These are phyloP conservation scores for Silurus meridionalis DNA, from an alignment of 2,113 vertebrate genomes.

Conservation along the genomic window DNA sequence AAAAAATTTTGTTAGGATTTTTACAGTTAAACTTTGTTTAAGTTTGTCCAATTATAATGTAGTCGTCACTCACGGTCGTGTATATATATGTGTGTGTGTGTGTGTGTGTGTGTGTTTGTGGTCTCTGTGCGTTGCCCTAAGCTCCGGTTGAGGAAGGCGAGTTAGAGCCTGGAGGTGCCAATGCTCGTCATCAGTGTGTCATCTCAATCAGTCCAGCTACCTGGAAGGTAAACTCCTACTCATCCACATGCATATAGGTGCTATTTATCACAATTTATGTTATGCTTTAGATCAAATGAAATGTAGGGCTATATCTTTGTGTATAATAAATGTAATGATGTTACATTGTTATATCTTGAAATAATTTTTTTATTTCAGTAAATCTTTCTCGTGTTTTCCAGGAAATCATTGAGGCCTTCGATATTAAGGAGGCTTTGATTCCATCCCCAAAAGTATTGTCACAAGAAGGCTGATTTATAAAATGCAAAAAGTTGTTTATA, in stretches of 20 bases:
- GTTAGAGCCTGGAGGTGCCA: slow-evolving; percentile 54
- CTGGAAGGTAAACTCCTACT: slow-evolving; percentile 65
- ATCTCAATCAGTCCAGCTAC: slow-evolving; percentile 64
- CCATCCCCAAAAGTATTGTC: slow-evolving; percentile 32
- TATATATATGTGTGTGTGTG: slow-evolving; percentile 8
- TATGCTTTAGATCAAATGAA: neutral
- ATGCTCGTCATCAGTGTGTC: slow-evolving; percentile 69
- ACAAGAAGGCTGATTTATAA: slow-evolving; percentile 32
- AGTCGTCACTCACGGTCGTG: neutral
- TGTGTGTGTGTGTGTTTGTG: slow-evolving; percentile 18
- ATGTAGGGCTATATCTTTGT: neutral
- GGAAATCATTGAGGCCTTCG: slow-evolving; percentile 69
- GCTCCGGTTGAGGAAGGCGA: slow-evolving; percentile 69
- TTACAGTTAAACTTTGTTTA: neutral
- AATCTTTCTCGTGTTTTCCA: slow-evolving; percentile 40
- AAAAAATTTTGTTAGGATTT: neutral
- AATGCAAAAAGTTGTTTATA: neutral
- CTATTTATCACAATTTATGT: neutral
- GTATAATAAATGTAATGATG: neutral
- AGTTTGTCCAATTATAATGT: neutral
- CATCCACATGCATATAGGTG: neutral
- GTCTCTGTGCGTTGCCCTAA: slow-evolving; percentile 45
- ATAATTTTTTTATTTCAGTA: neutral
- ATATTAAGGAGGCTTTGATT: slow-evolving; percentile 70
- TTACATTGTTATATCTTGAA: neutral